Base-by-base conservation (phyloP, 2,888 invertebrate species). In the Drosophila mimetica region DNA sequence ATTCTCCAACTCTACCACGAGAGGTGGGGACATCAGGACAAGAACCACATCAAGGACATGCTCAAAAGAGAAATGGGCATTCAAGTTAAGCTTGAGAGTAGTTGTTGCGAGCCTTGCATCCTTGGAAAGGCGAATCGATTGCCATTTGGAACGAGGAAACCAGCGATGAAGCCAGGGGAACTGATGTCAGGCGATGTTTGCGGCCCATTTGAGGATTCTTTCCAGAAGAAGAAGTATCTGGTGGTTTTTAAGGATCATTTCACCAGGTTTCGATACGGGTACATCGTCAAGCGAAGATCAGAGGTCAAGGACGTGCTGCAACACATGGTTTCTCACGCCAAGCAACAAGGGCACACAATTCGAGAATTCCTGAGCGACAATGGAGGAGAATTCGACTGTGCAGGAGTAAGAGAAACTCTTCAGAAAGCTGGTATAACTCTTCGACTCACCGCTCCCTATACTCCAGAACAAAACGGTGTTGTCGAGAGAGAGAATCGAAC, bases 181-280 rank as follows among this genome's bases (percentile, higher is more conserved):
- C 37, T 16, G 37, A 37, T 37, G 37, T 37, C 37, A 37, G 37
- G 37, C 37, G 37, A 37, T 16, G 37, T 37, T 16, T 22, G 22
- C 22, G 22, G 22, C 22, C 22, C 22, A 22, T 22, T 22, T 22
- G 22, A 22, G 22, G 22, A 22, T 22, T 22, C 22, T 22, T 22
- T 22, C 22, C 22, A 22, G 22, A 6, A 22, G 22, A 22, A 37
- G 37, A 16, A 9, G 16, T 16, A 37, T 16, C 37, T 37, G 16
- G 37, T 16, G 16, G 37, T 37, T 37, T 37, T 37, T 37, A 37
- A 37, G 16, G 37, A 37, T 37, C 37, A 37, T 37, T 37, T 37
- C 37, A 37, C 37, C 37, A 16, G 37, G 37, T 37, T 37, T 37
- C 37, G 16, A 37, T 8, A 37, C 9, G 37, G 37, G 22, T 22